These are phyloP conservation scores for Psilopogon haemacephalus DNA, from an alignment of 2,113 vertebrate genomes.

Conservation along the genomic window DNA sequence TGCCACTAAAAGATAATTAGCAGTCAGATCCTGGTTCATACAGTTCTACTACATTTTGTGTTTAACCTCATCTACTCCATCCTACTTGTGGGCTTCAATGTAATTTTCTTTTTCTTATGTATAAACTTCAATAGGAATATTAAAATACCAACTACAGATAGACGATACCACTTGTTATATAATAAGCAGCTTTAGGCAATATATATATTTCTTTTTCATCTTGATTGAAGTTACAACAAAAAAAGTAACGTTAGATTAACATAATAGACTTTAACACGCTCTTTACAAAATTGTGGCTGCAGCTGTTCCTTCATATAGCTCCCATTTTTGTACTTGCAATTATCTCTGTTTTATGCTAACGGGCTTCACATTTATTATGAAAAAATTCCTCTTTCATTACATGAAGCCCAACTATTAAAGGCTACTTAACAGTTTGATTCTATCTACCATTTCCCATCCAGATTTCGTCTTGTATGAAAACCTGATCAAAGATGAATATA, in stretches of 20 bases:
- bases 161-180: not conserved
- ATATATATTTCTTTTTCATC: not conserved
- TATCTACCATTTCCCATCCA: not conserved
- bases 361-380: slow-evolving; percentile 20
- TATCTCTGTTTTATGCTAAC: slow-evolving; percentile 16
- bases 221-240: not conserved
- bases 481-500: not conserved
- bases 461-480: not conserved
- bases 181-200: not conserved
- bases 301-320: slow-evolving; percentile 50
- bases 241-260: not conserved
- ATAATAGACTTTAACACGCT: slow-evolving; percentile 18
- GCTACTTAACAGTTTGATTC: slow-evolving; percentile 42
- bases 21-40: not conserved
- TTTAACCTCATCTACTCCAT: not conserved
- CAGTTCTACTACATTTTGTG: not conserved
- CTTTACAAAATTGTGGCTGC: slow-evolving; percentile 29
- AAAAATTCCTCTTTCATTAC: slow-evolving; percentile 26
- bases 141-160: not conserved
- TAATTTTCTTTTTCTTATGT: not conserved
- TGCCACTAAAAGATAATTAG: not conserved
- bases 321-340: slow-evolving; percentile 29
- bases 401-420: slow-evolving; percentile 42
- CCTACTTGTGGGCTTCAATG: not conserved
- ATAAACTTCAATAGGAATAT: not conserved